Base-by-base conservation (phyloP, 1,140 invertebrate genomes). In the Apis cerana region DNA sequence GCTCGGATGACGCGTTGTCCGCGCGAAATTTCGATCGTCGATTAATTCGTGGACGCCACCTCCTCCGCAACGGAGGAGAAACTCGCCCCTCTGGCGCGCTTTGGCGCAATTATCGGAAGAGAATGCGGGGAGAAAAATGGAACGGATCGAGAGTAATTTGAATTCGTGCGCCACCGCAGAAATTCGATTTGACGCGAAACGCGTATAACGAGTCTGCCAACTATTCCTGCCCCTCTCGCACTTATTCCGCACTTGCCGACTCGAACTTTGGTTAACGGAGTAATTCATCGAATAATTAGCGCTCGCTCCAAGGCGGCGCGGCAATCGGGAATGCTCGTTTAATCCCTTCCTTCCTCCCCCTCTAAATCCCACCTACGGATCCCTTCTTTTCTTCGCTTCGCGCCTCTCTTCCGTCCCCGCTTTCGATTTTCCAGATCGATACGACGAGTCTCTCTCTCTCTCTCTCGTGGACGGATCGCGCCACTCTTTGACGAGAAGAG, bases 111-210 rank as follows among this genome's bases (percentile, higher is more conserved):
- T 76, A 81, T 33, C 33, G 19, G 65, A 1, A 19, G 62, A 17
- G 23, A 19, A 33, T 33, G 7, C 11, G n/a, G 23, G 61, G 65
- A 62, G 67, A 78, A 78, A 64, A 82, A 82, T 64, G 48, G 69
- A 8, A 15, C 33, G 67, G 78, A 70, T 70, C 58, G 74, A 56
- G 43, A 85, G 86, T 88, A 88, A 88, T 88, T 88, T 85, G 76
- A 88, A 88, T 88, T 88, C 80, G 87, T 27, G 67, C 84, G n/a
- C n/a, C n/a, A n/a, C n/a, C n/a, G 77, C 86, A 75, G 86, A 88
- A 88, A 88, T 88, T 88, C 87, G 84, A 88, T 88, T 88, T 85
- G 80, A 88, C 74, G 80, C 79, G 87, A 88, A 88, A 88, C 72
- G 86, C 85, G 85, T 75, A 81, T 88, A 88, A 88, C 87, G 87